These are phyloP conservation scores for Scalopus aquaticus DNA, from an alignment of 2,113 vertebrate species.

Conservation along the genomic window DNA sequence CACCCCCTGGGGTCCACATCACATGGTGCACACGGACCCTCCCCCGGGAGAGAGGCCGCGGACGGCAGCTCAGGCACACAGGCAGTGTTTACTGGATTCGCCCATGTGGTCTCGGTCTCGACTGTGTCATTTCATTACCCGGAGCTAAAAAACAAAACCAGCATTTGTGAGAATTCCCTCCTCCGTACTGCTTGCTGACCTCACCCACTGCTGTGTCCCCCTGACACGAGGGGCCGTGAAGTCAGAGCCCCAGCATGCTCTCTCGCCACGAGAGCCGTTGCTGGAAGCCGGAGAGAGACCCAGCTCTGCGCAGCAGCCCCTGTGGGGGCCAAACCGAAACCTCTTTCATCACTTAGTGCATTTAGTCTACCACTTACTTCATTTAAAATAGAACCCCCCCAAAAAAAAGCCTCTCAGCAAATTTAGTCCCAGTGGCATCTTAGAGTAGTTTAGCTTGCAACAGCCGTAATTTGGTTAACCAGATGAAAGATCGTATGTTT, in stretches of 20 bases:
- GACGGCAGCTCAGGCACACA: too few relatives aligned
- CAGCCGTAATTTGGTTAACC: constrained; percentile 30
- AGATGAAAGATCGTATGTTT: constrained; percentile 61
- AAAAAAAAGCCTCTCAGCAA: not conserved
- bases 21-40: too few relatives aligned
- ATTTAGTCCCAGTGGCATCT: constrained; percentile 42
- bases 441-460: constrained; percentile 30
- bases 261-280: constrained; percentile 16
- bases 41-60: too few relatives aligned
- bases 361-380: not conserved
- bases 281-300: constrained; percentile 22
- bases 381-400: not conserved
- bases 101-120: too few relatives aligned
- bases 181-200: not conserved
- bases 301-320: not conserved
- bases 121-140: too few relatives aligned
- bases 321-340: constrained; percentile 19
- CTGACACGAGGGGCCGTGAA: not conserved
- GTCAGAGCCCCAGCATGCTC: not conserved
- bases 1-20: too few relatives aligned
- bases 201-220: not conserved
- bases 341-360: constrained; percentile 28
- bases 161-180: not conserved
- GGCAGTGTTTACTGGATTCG: too few relatives aligned
- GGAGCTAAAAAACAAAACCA: not conserved